Evolutionary conservation across 2,113 vertebrate species (phyloP), one percentile per base, ranked within the genome.

Genomic region (Anolis sagrei): DNA sequence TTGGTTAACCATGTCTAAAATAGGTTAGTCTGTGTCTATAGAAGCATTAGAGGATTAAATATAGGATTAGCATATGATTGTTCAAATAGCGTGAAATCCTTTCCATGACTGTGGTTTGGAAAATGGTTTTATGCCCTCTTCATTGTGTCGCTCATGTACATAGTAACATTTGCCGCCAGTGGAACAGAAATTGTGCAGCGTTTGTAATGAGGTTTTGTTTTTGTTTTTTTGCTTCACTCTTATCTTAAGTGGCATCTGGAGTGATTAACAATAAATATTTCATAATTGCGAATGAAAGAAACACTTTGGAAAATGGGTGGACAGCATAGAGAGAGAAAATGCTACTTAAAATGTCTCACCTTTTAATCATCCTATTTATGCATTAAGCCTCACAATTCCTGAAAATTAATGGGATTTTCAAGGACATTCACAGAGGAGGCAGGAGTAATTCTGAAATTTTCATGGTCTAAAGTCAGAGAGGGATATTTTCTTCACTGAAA

Each of bases 31-130:
- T 90, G 36, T 64, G 54, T 90, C 74, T 83, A 86, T 49, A 81
- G 81, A 87, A 85, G 1, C 5, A 3, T 84, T 82, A 87, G 64
- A 86, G 62, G 32, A 90, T 91, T 92, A 92, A 81, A 93, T 90
- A 84, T 87, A 82, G 64, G 72, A 91, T 92, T 92, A 92, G 14
- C 81, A 88, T 85, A 84, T 32, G 85, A 90, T 77, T 87, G 44
- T 84, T 92, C 44, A 61, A 86, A 90, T 84, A 85, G n/a, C 77
- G 78, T 89, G 4, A 91, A 91, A 92, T 88, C 21, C 34, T 86
- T 92, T 87, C 74, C 36, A 77, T 84, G 70, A 62, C 14, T 85
- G 29, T 79, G 77, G 29, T 82, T 93, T 89, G 87, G 82, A 90
- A 92, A 89, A 90, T n/a, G 9, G 29, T 76, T 85, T 25, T 73